These are phyloP conservation scores for Phalloptychus januarius DNA, from an alignment of 2,797 vertebrate species.

Conservation along the genomic window DNA sequence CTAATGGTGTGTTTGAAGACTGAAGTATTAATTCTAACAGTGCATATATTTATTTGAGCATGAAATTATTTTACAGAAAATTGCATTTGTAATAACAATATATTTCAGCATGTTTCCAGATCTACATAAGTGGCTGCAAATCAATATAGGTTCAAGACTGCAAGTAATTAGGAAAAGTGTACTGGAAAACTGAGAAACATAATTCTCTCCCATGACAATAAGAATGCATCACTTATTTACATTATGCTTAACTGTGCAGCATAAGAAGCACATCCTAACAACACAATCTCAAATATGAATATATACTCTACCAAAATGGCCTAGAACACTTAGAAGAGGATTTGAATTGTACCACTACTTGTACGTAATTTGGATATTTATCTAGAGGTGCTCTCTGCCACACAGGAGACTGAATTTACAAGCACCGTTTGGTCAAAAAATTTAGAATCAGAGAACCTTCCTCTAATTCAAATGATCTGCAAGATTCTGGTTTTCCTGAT, in stretches of 20 bases:
- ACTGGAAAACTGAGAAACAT: neutral
- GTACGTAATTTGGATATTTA: too few species aligned
- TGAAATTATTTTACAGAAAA: neutral
- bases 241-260: neutral
- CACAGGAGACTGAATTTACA: too few species aligned
- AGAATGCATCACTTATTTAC: neutral
- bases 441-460: too few species aligned
- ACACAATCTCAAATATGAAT: neutral
- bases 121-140: neutral
- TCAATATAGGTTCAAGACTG: neutral
- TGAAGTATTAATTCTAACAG: slow-evolving; percentile 7
- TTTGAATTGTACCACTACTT: too few species aligned
- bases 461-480: too few species aligned
- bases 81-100: neutral
- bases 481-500: too few species aligned
- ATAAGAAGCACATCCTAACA: neutral
- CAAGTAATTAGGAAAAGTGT: neutral
- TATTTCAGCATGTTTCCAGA: neutral
- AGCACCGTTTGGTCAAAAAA: too few species aligned
- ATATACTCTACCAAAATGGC: neutral
- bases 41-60: neutral
- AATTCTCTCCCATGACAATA: neutral
- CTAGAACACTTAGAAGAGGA: neutral
- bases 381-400: too few species aligned
- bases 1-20: neutral